A percentile compares a stretch with the other conserved stretches of the same genome.
Evolutionary conservation across 1,140 invertebrate genomes (phyloP).

Genomic region (Teleopsis dalmanni): DNA sequence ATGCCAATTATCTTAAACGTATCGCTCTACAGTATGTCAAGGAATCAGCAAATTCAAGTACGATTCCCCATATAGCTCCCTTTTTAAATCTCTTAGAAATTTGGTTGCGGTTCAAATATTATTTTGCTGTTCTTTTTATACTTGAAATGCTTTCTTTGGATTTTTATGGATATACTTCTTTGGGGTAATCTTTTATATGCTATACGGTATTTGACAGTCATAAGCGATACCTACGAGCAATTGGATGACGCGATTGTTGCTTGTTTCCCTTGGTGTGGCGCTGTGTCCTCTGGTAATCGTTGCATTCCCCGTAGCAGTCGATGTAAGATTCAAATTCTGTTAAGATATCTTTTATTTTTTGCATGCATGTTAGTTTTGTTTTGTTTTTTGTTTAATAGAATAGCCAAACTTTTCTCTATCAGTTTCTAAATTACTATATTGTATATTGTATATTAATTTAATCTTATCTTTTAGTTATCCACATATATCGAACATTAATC

Average conservation of each 20-base stretch:
- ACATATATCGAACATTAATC: too few species aligned
- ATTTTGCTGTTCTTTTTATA: slow-evolving; percentile 6
- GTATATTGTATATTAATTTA: background rate
- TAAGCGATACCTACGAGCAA: slow-evolving; percentile 58
- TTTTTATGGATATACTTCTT: background rate
- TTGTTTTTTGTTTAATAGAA: background rate
- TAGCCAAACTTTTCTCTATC: too few species aligned
- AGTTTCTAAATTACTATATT: too few species aligned
- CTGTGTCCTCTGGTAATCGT: slow-evolving; percentile 40
- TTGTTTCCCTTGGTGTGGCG: slow-evolving; percentile 62
- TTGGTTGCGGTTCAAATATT: too few species aligned
- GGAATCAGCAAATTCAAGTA: slow-evolving; percentile 65
- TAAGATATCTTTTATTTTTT: slow-evolving; percentile 1
- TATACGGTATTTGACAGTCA: slow-evolving; percentile 22
- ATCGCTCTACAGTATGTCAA: slow-evolving; percentile 69
- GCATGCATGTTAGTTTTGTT: background rate
- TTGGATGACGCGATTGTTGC: slow-evolving; percentile 60
- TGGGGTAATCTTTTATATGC: background rate
- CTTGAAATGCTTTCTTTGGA: slow-evolving; percentile 6
- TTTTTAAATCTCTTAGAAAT: slow-evolving; percentile 8
- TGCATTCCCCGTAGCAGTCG: slow-evolving; percentile 44
- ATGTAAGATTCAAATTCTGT: slow-evolving; percentile 33
- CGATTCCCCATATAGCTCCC: slow-evolving; percentile 27
- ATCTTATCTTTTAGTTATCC: background rate
- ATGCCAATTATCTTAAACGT: slow-evolving; percentile 66